Evolutionary conservation across 2,888 invertebrate genomes (phyloP).

Genomic region (Rhagium mordax): DNA sequence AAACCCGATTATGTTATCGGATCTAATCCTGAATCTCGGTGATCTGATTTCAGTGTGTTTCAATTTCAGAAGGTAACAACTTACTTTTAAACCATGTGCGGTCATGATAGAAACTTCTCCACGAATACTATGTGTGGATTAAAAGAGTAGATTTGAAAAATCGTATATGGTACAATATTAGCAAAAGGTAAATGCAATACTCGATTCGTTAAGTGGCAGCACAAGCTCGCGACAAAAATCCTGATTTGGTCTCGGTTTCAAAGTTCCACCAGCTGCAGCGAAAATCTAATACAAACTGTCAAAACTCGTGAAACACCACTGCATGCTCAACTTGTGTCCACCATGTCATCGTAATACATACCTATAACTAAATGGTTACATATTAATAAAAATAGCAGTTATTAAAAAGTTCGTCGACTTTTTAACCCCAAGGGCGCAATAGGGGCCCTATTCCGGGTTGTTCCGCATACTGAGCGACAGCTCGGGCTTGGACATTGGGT

Average conservation of each 20-base stretch:
- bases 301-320: conserved; percentile 52
- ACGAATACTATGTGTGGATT: too few relatives aligned
- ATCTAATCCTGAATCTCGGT: too few relatives aligned
- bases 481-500: conserved; percentile 74
- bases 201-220: too few relatives aligned
- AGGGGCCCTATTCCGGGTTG: conserved; percentile 35
- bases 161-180: too few relatives aligned
- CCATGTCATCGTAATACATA: conserved; percentile 68
- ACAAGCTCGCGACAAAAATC: too few relatives aligned
- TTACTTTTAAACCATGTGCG: too few relatives aligned
- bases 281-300: conserved; percentile 28
- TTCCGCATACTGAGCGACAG: conserved; percentile 65
- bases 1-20: too few relatives aligned
- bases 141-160: too few relatives aligned
- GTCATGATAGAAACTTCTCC: too few relatives aligned
- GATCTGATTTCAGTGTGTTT: too few relatives aligned
- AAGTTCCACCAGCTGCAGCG: conserved; percentile 7
- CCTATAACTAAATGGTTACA: conserved; percentile 64
- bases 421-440: conserved; percentile 31
- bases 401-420: conserved; percentile 19
- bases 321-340: conserved; percentile 70
- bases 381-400: conserved; percentile 30
- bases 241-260: conserved; percentile 34
- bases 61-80: too few relatives aligned
- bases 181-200: too few relatives aligned